Base-by-base conservation (phyloP, 2,797 vertebrate genomes). In the Ctenosaura bakeri region DNA sequence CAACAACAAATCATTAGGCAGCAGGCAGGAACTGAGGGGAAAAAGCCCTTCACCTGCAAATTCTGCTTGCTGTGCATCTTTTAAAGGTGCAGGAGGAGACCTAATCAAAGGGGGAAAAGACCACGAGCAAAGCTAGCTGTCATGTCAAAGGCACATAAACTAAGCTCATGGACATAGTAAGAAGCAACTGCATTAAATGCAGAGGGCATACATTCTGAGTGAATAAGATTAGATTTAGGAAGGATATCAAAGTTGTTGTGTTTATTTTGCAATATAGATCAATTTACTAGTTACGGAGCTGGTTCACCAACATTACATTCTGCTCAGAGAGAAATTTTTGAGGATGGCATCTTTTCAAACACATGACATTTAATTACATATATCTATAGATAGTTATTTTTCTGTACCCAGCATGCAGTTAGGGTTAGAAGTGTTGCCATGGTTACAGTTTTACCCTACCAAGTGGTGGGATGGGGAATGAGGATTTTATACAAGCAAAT, bases 281-380 rank as follows among this genome's bases (percentile, higher is more conserved):
- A 73, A 1, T 8, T 85, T 9, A 12, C 18, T 62, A 66, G 16
- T 71, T 69, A 77, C n/a, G 13, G 42, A 50, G 50, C 8, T 29
- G 35, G 52, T 50, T 46, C 59, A 35, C 69, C 35, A 74, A 46
- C 16, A 1, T 73, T 22, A 76, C 8, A 52, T 13, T 86, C 10
- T 74, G 69, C 66, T 24, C 66, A 24, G 38, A 91, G 42, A 83
- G 71, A 69, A 50, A 64, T 2, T 38, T 26, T 12, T 8, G 29
- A 35, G 66, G 22, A 35, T 46, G 38, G 18, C 64, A 82, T 42
- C 22, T 69, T 76, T 71, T 74, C 54, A 62, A 74, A 81, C 32
- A 35, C 12, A 38, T 88, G 52, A 56, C 82, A 91, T 89, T 86
- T 91, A 81, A 88, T 81, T 50, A 16, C 56, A 82, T 76, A 79